Evolutionary conservation across 2,113 vertebrate species (phyloP).

Genomic region (Collichthys lucidus): DNA sequence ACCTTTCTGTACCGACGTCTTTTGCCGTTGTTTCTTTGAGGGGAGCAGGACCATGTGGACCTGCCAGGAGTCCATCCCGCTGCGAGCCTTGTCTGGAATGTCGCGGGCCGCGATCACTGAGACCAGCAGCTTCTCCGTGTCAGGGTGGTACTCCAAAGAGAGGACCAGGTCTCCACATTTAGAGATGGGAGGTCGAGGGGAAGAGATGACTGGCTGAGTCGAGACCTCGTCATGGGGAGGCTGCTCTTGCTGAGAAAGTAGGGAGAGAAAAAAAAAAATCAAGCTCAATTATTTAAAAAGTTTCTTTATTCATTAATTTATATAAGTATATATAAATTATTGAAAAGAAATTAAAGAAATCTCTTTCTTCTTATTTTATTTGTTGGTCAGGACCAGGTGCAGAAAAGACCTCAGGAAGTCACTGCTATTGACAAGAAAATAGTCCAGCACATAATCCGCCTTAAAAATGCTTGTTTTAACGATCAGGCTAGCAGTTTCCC

Average conservation of each 20-base stretch:
- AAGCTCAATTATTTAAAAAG: too few relatives aligned
- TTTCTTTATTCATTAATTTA: background rate
- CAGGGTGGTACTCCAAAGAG: constrained; percentile 86
- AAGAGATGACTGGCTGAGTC: constrained; percentile 45
- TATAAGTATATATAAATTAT: background rate
- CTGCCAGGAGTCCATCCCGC: constrained; percentile 92
- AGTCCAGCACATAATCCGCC: too few relatives aligned
- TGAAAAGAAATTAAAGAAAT: background rate
- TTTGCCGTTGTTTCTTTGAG: constrained; percentile 92
- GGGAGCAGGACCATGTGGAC: constrained; percentile 93
- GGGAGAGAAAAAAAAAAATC: background rate
- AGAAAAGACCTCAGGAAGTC: background rate
- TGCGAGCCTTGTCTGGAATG: constrained; percentile 93
- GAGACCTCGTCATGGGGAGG: constrained; percentile 45
- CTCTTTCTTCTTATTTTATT: background rate
- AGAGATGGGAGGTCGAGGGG: constrained; percentile 84
- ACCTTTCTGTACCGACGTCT: constrained; percentile 89
- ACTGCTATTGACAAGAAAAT: too few relatives aligned
- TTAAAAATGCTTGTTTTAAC: too few relatives aligned
- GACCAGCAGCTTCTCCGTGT: constrained; percentile 88
- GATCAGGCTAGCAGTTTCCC: too few relatives aligned
- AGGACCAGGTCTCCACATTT: constrained; percentile 92
- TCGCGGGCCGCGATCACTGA: constrained; percentile 87
- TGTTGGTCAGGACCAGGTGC: background rate
- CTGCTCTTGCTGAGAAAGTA: constrained; percentile 79